Evolutionary conservation across 2,113 vertebrate species (phyloP).

Genomic region (Aramus guarauna): DNA sequence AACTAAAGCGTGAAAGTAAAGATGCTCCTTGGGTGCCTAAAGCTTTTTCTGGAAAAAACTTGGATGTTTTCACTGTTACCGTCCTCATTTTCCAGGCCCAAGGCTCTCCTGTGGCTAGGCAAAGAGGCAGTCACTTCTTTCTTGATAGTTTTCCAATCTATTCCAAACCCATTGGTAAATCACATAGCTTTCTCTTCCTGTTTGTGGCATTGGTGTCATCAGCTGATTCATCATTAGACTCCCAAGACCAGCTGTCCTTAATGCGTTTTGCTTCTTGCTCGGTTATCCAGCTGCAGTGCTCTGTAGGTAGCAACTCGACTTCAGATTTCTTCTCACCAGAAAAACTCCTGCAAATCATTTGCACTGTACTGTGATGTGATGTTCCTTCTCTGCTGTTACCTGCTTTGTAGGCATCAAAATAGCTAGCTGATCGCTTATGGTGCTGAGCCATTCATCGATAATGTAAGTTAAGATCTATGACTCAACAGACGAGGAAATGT

Average conservation of each 20-base stretch:
- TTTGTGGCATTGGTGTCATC: not conserved
- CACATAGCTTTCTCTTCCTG: not conserved
- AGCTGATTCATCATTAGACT: not conserved
- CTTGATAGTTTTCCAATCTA: not conserved
- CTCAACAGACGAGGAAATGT: constrained; percentile 17
- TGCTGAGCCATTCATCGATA: constrained; percentile 27
- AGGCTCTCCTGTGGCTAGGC: not conserved
- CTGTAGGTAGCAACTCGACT: not conserved
- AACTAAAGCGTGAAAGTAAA: not conserved
- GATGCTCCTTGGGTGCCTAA: not conserved
- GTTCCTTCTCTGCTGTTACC: constrained; percentile 50
- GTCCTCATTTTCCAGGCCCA: not conserved
- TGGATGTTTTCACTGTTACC: not conserved
- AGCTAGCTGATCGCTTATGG: not conserved
- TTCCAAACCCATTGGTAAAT: not conserved
- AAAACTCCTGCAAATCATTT: not conserved
- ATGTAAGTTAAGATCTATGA: constrained; percentile 9
- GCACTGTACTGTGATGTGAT: constrained; percentile 31
- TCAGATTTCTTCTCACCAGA: not conserved
- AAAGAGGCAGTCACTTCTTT: not conserved
- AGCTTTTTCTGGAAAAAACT: constrained; percentile 3
- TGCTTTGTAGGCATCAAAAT: constrained; percentile 50
- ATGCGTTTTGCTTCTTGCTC: not conserved
- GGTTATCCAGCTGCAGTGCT: constrained; percentile 1
- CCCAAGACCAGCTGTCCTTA: not conserved